Conservation (phyloP, 1,140 invertebrate genomes). For the Drosophila guanche region DNA sequence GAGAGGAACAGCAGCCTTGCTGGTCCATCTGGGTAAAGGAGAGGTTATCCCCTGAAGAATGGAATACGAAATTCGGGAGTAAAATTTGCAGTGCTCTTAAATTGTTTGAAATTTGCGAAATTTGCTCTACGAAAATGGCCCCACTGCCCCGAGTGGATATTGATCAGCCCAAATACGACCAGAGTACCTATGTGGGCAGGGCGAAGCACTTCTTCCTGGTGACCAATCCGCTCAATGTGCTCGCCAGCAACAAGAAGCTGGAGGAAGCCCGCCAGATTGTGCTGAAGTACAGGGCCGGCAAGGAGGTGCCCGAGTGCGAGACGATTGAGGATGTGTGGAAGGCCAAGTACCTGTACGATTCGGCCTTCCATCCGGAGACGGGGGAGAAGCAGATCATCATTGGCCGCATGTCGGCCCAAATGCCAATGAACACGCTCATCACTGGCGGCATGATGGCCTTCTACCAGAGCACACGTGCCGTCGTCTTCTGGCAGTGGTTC, state of each 20-base stretch:
- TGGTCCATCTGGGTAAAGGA: too few species aligned
- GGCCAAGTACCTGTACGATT: slow-evolving; percentile 92
- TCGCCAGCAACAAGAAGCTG: slow-evolving; percentile 87
- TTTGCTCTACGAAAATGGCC: too few species aligned
- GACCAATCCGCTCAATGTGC: slow-evolving; percentile 95
- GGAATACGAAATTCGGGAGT: too few species aligned
- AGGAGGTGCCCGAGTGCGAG: slow-evolving; percentile 85
- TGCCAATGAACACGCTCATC: slow-evolving; percentile 96
- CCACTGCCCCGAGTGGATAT: slow-evolving; percentile 86
- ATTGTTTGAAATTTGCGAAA: too few species aligned
- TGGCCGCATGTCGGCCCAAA: slow-evolving; percentile 95
- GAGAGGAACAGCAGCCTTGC: too few species aligned
- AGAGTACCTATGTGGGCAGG: slow-evolving; percentile 92
- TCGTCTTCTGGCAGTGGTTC: slow-evolving; percentile 96
- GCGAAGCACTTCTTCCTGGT: slow-evolving; percentile 95
- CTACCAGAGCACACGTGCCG: slow-evolving; percentile 90
- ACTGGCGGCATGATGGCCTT: slow-evolving; percentile 88
- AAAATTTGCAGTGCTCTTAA: too few species aligned
- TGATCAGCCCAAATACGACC: slow-evolving; percentile 93
- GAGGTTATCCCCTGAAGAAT: too few species aligned
- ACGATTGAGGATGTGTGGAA: slow-evolving; percentile 88
- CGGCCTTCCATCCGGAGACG: slow-evolving; percentile 93
- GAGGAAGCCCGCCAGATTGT: slow-evolving; percentile 90
- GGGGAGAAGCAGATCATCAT: slow-evolving; percentile 90
- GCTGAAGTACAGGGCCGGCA: slow-evolving; percentile 88